A percentile compares a stretch with the other conserved stretches of the same genome.
Evolutionary conservation across 2,888 invertebrate species (phyloP).

Genomic region (Drosophila infuscata): DNA sequence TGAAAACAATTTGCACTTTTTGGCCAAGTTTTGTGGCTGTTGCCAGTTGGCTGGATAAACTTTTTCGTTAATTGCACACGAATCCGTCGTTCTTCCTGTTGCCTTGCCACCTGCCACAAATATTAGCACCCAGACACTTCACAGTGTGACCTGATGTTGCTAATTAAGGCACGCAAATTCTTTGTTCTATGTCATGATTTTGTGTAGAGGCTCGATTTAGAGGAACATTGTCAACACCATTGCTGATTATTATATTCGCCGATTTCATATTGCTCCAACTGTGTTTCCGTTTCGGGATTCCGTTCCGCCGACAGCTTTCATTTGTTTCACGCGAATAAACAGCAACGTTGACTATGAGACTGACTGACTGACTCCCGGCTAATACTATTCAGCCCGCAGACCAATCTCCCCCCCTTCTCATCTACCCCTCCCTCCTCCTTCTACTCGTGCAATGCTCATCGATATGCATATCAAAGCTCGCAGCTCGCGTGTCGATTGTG

Average conservation of each 20-base stretch:
- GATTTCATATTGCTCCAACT: constrained; percentile 42
- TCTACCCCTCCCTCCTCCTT: background rate
- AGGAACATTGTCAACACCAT: constrained; percentile 46
- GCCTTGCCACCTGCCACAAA: constrained; percentile 42
- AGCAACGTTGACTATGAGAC: constrained; percentile 57
- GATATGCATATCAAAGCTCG: constrained; percentile 74
- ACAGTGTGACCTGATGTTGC: constrained; percentile 30
- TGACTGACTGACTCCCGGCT: constrained; percentile 10
- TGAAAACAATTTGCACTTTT: constrained; percentile 73
- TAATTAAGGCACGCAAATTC: constrained; percentile 70
- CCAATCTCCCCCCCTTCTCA: background rate
- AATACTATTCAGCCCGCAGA: constrained; percentile 2
- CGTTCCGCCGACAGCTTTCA: constrained; percentile 51
- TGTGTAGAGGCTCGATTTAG: constrained; percentile 20
- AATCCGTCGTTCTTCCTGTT: constrained; percentile 43
- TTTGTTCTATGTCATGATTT: constrained; percentile 64
- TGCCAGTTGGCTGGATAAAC: constrained; percentile 25
- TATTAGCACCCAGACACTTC: constrained; percentile 55
- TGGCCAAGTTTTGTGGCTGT: constrained; percentile 37
- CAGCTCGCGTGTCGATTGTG: constrained; percentile 77
- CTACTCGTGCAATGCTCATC: constrained; percentile 45
- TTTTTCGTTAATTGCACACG: constrained; percentile 50
- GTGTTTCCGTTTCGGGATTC: constrained; percentile 24
- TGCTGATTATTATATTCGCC: constrained; percentile 55
- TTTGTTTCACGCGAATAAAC: constrained; percentile 80